These are phyloP conservation scores for Teinopalpus imperialis DNA, from an alignment of 2,888 invertebrate species.

Conservation along the genomic window DNA sequence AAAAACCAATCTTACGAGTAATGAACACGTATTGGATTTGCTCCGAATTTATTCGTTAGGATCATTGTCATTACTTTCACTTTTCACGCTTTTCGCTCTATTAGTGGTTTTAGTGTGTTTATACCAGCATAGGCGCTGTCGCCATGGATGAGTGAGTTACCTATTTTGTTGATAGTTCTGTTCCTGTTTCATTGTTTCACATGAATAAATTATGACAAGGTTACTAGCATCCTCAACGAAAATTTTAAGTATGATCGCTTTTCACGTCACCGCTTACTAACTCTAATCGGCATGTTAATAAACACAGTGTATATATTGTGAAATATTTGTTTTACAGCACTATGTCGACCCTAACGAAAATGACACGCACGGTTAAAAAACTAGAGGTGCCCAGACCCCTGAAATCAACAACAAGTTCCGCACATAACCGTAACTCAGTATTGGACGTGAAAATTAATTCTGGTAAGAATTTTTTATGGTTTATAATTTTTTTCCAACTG, in stretches of 20 bases:
- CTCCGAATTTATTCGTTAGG: slow-evolving; percentile 79
- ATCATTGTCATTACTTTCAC: slow-evolving; percentile 82
- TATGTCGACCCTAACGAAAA: slow-evolving; percentile 83
- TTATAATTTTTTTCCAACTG: slow-evolving; percentile 4
- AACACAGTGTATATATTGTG: slow-evolving; percentile 27
- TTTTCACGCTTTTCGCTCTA: slow-evolving; percentile 71
- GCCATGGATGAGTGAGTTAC: slow-evolving; percentile 80
- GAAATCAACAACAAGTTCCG: slow-evolving; percentile 83
- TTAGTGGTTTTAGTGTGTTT: slow-evolving; percentile 65
- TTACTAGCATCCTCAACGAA: slow-evolving; percentile 61
- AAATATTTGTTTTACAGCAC: slow-evolving; percentile 56
- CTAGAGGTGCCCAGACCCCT: slow-evolving; percentile 88
- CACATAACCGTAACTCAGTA: slow-evolving; percentile 76
- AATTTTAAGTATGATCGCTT: slow-evolving; percentile 53
- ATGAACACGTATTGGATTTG: slow-evolving; percentile 81
- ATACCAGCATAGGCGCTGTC: slow-evolving; percentile 56
- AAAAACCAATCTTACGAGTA: slow-evolving; percentile 73
- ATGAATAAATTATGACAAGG: slow-evolving; percentile 63
- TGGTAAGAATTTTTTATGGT: slow-evolving; percentile 55
- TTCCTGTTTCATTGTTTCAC: slow-evolving; percentile 52
- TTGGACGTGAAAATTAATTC: slow-evolving; percentile 79
- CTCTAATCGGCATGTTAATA: background rate
- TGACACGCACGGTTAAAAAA: slow-evolving; percentile 87
- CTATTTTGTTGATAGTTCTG: slow-evolving; percentile 47
- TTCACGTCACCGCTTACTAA: slow-evolving; percentile 32